Conservation (phyloP, 2,888 invertebrate genomes). For the Drosophila mettleri region DNA sequence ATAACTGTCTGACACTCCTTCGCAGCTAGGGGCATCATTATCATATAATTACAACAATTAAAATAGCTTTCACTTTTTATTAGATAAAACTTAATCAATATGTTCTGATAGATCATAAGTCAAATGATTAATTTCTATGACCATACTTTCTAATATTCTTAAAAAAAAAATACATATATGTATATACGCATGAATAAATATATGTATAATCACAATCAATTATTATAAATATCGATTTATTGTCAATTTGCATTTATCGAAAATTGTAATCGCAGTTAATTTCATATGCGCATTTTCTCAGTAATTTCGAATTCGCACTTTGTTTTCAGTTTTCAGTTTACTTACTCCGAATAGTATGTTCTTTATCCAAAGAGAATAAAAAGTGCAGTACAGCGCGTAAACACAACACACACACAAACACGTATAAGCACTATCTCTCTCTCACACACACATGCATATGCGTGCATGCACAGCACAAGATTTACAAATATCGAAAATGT, state of each 20-base stretch:
- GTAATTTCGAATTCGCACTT: neutral
- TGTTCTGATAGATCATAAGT: neutral
- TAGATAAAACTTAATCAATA: neutral
- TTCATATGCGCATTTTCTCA: neutral
- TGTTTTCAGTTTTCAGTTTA: neutral
- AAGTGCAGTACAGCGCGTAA: neutral
- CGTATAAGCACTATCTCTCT: neutral
- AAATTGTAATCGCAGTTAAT: neutral
- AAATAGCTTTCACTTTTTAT: conserved; percentile 4
- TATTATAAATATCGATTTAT: neutral
- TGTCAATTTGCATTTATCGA: neutral
- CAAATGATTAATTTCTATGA: neutral
- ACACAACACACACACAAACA: neutral
- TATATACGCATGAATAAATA: neutral
- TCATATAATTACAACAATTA: neutral
- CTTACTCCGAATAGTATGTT: conserved; percentile 14
- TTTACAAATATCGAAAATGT: conserved; percentile 5
- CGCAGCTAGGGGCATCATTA: neutral
- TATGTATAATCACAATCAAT: neutral
- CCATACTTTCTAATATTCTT: too few relatives aligned
- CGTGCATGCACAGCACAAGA: neutral
- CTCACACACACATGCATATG: neutral
- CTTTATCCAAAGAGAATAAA: conserved; percentile 13
- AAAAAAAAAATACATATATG: neutral
- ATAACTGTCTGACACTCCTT: neutral